phyloP scores from a whole-genome alignment of 2,888 invertebrate species.

The Scrobipalpa costella region DNA sequence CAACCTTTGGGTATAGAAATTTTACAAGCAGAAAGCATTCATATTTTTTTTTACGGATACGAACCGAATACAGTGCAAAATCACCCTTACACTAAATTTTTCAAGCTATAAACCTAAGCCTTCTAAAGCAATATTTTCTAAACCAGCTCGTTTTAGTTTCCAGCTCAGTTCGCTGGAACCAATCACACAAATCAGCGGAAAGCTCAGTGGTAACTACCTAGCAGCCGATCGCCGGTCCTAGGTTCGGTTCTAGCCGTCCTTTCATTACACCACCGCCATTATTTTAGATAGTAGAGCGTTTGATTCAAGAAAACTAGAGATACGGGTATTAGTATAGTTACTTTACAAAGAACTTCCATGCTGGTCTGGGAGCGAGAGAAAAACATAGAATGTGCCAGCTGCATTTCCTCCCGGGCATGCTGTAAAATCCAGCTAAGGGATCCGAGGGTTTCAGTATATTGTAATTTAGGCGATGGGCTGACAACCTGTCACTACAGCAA shows the following conservation, averaged over 20 bases:
- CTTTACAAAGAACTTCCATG: no score
- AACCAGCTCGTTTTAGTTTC: background rate
- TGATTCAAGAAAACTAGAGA: background rate
- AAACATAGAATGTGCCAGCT: no score
- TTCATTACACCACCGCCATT: conserved; percentile 8
- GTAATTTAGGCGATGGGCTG: no score
- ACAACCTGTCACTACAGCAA: no score
- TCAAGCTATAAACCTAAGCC: background rate
- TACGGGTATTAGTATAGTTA: no score
- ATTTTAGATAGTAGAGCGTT: background rate
- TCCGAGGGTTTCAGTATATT: no score
- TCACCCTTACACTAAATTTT: background rate
- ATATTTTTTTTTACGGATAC: no score
- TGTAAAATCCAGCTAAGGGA: no score
- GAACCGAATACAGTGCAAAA: background rate
- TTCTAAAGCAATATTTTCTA: background rate
- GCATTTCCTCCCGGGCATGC: no score
- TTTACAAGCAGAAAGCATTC: no score
- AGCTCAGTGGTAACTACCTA: conserved; percentile 1
- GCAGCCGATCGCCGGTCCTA: background rate
- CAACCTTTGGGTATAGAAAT: no score
- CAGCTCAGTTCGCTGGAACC: background rate
- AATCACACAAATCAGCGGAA: conserved; percentile 11
- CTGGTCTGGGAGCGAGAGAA: no score
- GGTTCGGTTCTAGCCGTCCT: conserved; percentile 8